Percentiles rank a stretch among this genome's conserved stretches.
Conservation (phyloP, 1,140 invertebrate genomes). For the Papilio aristodemus region DNA sequence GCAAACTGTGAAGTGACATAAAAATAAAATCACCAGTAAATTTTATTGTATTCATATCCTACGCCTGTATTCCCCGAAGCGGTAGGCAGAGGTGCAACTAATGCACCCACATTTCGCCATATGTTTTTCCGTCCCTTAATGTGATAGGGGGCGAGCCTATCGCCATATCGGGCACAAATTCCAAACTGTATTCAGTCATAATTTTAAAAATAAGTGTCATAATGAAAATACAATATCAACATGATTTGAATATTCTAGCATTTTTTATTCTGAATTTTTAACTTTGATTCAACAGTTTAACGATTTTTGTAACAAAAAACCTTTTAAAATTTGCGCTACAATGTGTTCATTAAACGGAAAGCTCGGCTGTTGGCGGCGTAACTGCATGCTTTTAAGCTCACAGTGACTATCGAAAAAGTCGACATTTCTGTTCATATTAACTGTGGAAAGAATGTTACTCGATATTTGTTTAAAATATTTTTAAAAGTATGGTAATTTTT, state of each 20-base stretch:
- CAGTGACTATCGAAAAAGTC: conserved; percentile 16
- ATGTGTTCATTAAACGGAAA: conserved; percentile 24
- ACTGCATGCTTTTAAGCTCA: conserved; percentile 20
- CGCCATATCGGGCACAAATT: too few species aligned
- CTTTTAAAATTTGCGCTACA: conserved; percentile 8
- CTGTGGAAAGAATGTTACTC: neutral
- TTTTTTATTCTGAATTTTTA: neutral
- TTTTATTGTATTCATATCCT: too few species aligned
- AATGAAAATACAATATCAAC: neutral
- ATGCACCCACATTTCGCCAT: too few species aligned
- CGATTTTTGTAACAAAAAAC: conserved; percentile 1
- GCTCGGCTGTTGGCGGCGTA: conserved; percentile 5
- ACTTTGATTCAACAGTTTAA: conserved; percentile 13
- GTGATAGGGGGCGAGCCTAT: too few species aligned
- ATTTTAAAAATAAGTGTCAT: too few species aligned
- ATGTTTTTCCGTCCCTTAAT: too few species aligned
- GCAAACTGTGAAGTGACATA: neutral
- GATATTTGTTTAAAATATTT: conserved; percentile 13
- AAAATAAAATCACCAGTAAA: neutral
- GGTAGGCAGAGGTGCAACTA: too few species aligned
- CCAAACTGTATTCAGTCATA: too few species aligned
- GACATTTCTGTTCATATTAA: conserved; percentile 17
- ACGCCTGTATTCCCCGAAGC: too few species aligned
- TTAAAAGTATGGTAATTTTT: conserved; percentile 4
- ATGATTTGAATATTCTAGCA: neutral